Percentiles rank a stretch among this genome's conserved stretches.
Evolutionary conservation across 2,113 vertebrate genomes (phyloP).

Genomic region (Halichoerus grypus): DNA sequence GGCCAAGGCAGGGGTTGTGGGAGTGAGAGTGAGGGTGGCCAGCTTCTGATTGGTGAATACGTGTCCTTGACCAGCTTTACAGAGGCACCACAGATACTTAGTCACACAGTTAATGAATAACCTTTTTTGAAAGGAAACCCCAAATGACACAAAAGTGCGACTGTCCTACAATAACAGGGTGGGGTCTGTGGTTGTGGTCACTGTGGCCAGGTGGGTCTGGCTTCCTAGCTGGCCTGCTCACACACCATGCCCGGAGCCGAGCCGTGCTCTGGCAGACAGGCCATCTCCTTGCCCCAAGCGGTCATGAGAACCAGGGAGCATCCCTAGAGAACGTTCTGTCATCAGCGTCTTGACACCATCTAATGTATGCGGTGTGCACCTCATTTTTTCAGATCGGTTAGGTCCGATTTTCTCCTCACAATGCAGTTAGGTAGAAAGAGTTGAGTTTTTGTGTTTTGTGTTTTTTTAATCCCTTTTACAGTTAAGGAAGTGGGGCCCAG

Average conservation of each 20-base stretch:
- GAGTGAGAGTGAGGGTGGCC: not conserved
- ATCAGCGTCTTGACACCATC: not conserved
- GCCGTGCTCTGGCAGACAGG: not conserved
- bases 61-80: not conserved
- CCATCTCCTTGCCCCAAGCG: not conserved
- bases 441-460: not conserved
- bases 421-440: not conserved
- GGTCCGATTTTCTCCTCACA: not conserved
- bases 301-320: not conserved
- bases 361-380: not conserved
- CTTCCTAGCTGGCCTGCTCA: not conserved
- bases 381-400: not conserved
- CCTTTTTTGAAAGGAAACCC: not conserved
- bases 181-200: not conserved
- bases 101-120: slow-evolving; percentile 1
- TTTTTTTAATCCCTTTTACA: not conserved
- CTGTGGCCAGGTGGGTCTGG: not conserved
- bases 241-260: not conserved
- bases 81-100: not conserved
- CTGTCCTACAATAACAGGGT: not conserved
- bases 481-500: not conserved
- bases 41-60: not conserved
- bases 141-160: not conserved
- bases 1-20: not conserved
- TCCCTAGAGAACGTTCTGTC: not conserved